These are phyloP conservation scores for Trissolcus brochymenae DNA, from an alignment of 2,888 invertebrate species.

Conservation along the genomic window DNA sequence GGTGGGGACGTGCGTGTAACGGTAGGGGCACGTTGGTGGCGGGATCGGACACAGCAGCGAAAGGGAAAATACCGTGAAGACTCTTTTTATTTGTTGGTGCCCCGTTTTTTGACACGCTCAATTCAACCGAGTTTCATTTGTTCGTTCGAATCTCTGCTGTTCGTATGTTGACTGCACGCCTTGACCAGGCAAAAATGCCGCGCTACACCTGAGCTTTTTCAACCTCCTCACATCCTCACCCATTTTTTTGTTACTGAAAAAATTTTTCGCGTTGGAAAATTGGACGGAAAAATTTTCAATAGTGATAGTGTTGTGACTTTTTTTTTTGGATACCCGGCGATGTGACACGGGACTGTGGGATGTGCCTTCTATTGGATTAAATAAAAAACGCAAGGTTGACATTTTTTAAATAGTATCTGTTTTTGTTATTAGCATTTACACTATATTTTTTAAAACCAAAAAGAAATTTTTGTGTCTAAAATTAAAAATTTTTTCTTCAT, in stretches of 20 bases:
- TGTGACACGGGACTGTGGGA: constrained; percentile 58
- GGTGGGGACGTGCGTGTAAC: constrained; percentile 24
- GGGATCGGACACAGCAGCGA: constrained; percentile 65
- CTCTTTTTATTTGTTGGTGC: constrained; percentile 67
- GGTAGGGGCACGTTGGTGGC: constrained; percentile 55
- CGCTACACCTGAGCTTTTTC: constrained; percentile 37
- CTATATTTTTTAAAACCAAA: too few relatives aligned
- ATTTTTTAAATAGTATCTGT: not conserved
- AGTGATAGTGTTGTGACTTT: constrained; percentile 42
- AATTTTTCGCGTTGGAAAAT: too few relatives aligned
- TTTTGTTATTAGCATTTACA: not conserved
- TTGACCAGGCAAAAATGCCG: constrained; percentile 57
- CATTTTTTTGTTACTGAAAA: not conserved
- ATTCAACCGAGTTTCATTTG: constrained; percentile 73
- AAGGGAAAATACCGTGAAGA: constrained; percentile 73
- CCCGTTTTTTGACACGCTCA: constrained; percentile 71
- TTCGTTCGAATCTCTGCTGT: constrained; percentile 68
- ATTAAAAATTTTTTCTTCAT: not conserved
- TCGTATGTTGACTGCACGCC: constrained; percentile 57
- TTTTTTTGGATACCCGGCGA: constrained; percentile 33
- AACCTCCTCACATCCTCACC: not conserved
- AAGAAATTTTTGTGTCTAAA: not conserved
- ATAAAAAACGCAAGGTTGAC: constrained; percentile 58
- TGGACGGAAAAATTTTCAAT: constrained; percentile 4
- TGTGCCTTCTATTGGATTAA: constrained; percentile 63